Percentiles rank a stretch among this genome's conserved stretches.
Conservation (phyloP, 2,888 invertebrate species). For the Sesamia inferens region DNA sequence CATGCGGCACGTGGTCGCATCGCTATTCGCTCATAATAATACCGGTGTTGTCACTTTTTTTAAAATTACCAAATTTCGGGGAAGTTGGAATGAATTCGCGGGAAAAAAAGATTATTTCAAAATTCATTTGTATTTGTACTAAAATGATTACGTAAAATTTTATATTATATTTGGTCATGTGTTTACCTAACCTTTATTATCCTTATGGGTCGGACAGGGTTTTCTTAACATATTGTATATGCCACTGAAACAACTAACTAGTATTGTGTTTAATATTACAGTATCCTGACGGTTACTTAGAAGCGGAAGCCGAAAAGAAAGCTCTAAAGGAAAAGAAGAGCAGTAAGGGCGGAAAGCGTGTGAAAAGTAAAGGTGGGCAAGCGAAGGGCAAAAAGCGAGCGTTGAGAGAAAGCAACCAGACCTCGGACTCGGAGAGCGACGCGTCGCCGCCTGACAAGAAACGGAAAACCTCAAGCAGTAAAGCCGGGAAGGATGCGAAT, state of each 20-base stretch:
- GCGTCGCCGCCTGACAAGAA: slow-evolving; percentile 71
- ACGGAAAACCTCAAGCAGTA: slow-evolving; percentile 63
- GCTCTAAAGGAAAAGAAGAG: slow-evolving; percentile 76
- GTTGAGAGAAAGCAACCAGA: slow-evolving; percentile 73
- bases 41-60: too few relatives aligned
- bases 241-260: not conserved
- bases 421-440: slow-evolving; percentile 72
- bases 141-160: too few relatives aligned
- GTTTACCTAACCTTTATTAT: too few relatives aligned
- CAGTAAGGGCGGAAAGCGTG: slow-evolving; percentile 61
- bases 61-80: too few relatives aligned
- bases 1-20: too few relatives aligned
- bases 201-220: too few relatives aligned
- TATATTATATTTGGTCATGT: too few relatives aligned
- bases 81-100: too few relatives aligned
- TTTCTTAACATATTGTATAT: too few relatives aligned
- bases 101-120: too few relatives aligned
- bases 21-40: too few relatives aligned
- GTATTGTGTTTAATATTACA: slow-evolving; percentile 66
- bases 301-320: slow-evolving; percentile 90
- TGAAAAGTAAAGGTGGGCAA: slow-evolving; percentile 48
- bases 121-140: too few relatives aligned
- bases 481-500: slow-evolving; percentile 55
- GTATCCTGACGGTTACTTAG: slow-evolving; percentile 94
- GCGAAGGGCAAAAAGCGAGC: slow-evolving; percentile 71